A percentile compares a stretch with the other conserved stretches of the same genome.
phyloP scores from a whole-genome alignment of 2,113 vertebrate species.

The Mesoclemmys tuberculata region DNA sequence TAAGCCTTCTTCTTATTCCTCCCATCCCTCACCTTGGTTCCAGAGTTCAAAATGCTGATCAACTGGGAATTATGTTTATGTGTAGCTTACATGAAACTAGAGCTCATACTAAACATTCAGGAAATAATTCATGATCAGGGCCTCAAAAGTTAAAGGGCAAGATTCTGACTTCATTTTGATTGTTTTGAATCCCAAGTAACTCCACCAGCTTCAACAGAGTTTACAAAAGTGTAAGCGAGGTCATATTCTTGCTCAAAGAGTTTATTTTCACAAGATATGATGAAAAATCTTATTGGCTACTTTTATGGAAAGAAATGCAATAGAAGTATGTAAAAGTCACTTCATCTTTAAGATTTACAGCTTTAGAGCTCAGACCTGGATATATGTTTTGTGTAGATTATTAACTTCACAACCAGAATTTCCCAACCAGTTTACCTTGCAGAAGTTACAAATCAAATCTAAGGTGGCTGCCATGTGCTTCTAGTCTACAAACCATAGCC shows the following conservation, averaged over 20 bases:
- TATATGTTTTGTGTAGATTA: not conserved
- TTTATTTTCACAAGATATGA: not conserved
- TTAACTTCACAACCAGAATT: not conserved
- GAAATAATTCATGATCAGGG: not conserved
- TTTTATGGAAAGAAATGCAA: not conserved
- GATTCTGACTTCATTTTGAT: not conserved
- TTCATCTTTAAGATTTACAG: not conserved
- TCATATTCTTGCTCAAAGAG: not conserved
- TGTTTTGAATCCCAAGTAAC: not conserved
- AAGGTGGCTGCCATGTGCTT: not conserved
- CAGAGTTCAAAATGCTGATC: not conserved
- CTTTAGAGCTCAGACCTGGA: not conserved
- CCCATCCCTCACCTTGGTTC: not conserved
- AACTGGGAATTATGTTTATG: not conserved
- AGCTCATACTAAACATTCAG: not conserved
- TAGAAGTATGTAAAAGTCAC: not conserved
- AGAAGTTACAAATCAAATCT: not conserved
- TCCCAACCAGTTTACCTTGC: not conserved
- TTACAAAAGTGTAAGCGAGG: not conserved
- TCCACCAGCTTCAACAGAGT: not conserved
- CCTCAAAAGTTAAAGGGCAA: not conserved
- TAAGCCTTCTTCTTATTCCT: not conserved
- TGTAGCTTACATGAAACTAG: not conserved
- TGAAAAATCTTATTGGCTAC: not conserved
- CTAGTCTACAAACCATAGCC: not conserved